Conservation (phyloP, 2,888 invertebrate species). For the Hermaeophaga mercurialis region DNA sequence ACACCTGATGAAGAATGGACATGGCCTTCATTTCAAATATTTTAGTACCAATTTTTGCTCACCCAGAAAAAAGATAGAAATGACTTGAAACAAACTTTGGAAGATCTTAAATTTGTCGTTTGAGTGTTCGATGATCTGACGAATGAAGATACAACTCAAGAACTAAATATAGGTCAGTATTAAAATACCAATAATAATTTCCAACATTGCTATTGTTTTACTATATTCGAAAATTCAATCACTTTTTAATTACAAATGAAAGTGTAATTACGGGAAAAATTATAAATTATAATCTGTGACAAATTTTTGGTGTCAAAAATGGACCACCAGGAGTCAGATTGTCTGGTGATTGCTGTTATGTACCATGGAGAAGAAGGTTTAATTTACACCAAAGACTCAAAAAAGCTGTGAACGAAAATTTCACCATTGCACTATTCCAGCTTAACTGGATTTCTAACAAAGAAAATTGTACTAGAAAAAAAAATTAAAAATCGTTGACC, state of each 20-base stretch:
- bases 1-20: conserved; percentile 76
- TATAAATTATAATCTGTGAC: no score
- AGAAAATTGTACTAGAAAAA: no score
- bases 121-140: conserved; percentile 70
- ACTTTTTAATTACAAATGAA: no score
- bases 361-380: conserved; percentile 69
- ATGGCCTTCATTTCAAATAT: conserved; percentile 78
- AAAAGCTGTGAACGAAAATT: conserved; percentile 66
- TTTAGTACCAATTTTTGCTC: conserved; percentile 73
- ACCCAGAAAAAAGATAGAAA: conserved; percentile 77
- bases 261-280: no score
- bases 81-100: conserved; percentile 67
- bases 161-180: conserved; percentile 63
- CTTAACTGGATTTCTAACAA: conserved; percentile 66
- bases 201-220: no score
- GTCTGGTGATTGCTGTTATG: conserved; percentile 80
- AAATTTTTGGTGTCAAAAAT: conserved; percentile 67
- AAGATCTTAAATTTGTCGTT: conserved; percentile 71
- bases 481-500: no score
- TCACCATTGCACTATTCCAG: conserved; percentile 63
- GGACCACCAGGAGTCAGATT: conserved; percentile 84
- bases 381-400: conserved; percentile 66
- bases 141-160: conserved; percentile 67
- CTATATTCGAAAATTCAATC: no score
- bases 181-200: not conserved